Percentiles rank a stretch among this genome's conserved stretches.
Evolutionary conservation across 2,797 vertebrate genomes (phyloP).

Genomic region (Masticophis lateralis): DNA sequence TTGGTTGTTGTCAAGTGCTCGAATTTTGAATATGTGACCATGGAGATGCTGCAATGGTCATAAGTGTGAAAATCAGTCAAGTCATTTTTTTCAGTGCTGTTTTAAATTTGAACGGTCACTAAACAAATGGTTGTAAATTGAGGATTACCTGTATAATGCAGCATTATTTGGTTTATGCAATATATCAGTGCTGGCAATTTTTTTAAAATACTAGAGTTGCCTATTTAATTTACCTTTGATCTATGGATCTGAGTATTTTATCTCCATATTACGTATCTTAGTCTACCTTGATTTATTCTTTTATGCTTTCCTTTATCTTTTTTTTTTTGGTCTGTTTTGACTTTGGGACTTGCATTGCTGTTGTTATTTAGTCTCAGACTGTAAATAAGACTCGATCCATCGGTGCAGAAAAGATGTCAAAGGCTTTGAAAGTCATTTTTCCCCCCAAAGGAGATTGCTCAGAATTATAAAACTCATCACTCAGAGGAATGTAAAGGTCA

Average conservation of each 20-base stretch:
- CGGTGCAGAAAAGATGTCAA: background rate
- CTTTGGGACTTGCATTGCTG: background rate
- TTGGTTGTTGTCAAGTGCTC: background rate
- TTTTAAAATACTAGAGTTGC: background rate
- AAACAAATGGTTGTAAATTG: background rate
- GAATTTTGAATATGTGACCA: background rate
- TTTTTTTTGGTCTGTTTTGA: background rate
- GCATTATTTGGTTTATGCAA: background rate
- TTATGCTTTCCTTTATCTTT: background rate
- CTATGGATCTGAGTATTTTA: background rate
- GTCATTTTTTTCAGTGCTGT: background rate
- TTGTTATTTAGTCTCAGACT: background rate
- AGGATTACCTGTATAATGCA: background rate
- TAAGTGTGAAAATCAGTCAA: background rate
- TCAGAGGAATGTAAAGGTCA: background rate
- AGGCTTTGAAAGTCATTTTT: background rate
- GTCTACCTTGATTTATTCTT: background rate
- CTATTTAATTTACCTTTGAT: background rate
- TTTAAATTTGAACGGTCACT: background rate
- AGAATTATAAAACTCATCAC: background rate
- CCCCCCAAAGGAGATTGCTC: background rate
- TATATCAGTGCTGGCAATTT: background rate
- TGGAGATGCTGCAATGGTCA: background rate
- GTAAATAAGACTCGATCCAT: background rate
- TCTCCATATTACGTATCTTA: background rate